Evolutionary conservation across 2,797 vertebrate species (phyloP), one percentile per base, ranked within the genome.

Genomic region (Tenualosa thibaudeaui): DNA sequence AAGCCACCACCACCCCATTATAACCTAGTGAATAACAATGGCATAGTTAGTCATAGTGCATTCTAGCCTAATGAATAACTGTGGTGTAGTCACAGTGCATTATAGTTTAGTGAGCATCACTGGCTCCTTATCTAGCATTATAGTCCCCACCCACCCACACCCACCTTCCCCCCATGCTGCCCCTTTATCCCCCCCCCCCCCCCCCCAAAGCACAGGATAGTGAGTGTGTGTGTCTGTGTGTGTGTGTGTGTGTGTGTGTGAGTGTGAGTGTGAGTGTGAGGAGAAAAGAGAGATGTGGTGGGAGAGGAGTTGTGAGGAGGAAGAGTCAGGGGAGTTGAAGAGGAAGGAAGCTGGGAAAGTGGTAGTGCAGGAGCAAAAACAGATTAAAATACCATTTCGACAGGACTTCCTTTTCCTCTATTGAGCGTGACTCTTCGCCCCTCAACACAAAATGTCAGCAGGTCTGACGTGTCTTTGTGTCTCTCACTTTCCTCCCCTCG

Each of bases 371-470:
- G 85, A 87, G 86, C 22, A 91, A 89, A 83, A 91, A 92, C 89
- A 84, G 91, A 93, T 65, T 86, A 85, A 90, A 89, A 85, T 89
- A 81, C 81, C 81, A 88, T 81, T 85, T 92, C 88, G 88, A 89
- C 92, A 87, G 82, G 86, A 88, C 89, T 94, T 94, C 91, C 92
- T 84, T 92, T 92, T 93, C 90, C 91, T 92, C 82, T 89, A 54
- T 83, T 91, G 90, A 91, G 85, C 90, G 86, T 85, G 24, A 81
- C 86, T 83, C 78, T 15, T 54, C 86, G 86, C 86, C 88, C 24
- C 87, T 88, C 87, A 86, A 86, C 82, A 71, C 87, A 85, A 90
- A 88, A 88, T 87, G 85, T 89, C 81, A 82, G 83, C 78, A 71
- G 81, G 22, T 71, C 65, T 37, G 24, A 13, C 9, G 24, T 12